Evolutionary conservation across 2,888 invertebrate genomes (phyloP).

Genomic region (Netelia virgata): DNA sequence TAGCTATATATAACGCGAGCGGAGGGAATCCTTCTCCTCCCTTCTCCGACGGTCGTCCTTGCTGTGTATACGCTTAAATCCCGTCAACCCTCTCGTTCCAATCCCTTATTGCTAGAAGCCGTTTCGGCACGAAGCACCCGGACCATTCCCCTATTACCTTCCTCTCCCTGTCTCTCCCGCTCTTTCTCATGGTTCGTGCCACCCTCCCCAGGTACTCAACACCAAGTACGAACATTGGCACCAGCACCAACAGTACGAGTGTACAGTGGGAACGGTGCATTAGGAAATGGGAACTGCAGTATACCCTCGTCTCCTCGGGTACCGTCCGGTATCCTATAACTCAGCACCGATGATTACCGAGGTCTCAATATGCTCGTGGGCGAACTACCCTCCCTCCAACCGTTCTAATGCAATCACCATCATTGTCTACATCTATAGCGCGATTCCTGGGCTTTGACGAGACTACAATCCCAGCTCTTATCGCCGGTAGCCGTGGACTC

Average conservation of each 20-base stretch:
- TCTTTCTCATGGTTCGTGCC: constrained; percentile 11
- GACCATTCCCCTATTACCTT: constrained; percentile 7
- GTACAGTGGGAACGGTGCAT: background rate
- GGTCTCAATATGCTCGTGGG: constrained; percentile 24
- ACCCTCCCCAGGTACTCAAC: constrained; percentile 2
- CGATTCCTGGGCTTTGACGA: constrained; percentile 3
- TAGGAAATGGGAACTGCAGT: constrained; percentile 32
- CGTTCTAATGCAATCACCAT: constrained; percentile 16
- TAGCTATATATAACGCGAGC: constrained; percentile 35
- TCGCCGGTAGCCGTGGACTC: background rate
- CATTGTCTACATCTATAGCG: constrained; percentile 17
- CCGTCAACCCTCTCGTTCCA: constrained; percentile 30
- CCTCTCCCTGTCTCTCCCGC: constrained; percentile 36
- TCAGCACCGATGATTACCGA: constrained; percentile 41
- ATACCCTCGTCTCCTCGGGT: background rate
- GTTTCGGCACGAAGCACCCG: constrained; percentile 35
- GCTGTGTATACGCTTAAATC: constrained; percentile 24
- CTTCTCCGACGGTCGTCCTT: background rate
- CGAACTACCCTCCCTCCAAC: background rate
- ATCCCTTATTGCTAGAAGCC: constrained; percentile 41
- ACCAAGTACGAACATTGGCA: constrained; percentile 22
- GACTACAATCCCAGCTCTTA: background rate
- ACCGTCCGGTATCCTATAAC: constrained; percentile 44
- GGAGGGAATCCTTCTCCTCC: constrained; percentile 25
- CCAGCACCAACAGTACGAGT: constrained; percentile 9